Base-by-base conservation (phyloP, 2,888 invertebrate species). In the Trachelus tabidus region DNA sequence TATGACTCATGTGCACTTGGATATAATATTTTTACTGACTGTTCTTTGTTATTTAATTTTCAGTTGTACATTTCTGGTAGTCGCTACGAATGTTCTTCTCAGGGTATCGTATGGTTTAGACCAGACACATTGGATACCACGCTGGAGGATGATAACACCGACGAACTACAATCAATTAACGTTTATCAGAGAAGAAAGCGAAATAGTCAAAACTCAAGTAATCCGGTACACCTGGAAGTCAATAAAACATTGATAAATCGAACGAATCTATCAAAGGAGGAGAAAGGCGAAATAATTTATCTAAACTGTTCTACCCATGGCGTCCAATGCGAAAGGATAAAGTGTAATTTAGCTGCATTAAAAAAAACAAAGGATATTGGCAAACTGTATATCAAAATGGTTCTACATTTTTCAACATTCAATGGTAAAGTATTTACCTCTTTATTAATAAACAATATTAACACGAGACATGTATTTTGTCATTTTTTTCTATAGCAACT, bases 231-330 rank as follows among this genome's bases (percentile, higher is more conserved):
- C 9, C 23, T 9, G 23, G 9, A 23, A 56, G 56, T 9, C 23
- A 9, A 23, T 56, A 56, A 0, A 56, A 56, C 9, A 15, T 31
- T 33, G 33, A 23, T 12, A 3, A 71, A 71, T 34, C 33, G 30
- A 71, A 34, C 33, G 31, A 12, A 71, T 33, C 4, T 31, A 9
- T 31, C 31, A 9, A 33, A 33, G 1, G 33, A 33, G 71, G 71
- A 71, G 33, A 34, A 12, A 23, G 12, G 11, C 6, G 71, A 71
- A 71, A 77, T 71, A 69, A 75, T 83, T 75, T 79, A 85, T 78
- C 76, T 89, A 9, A 87, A 89, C 80, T 89, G 89, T 77, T 85
- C 88, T 1, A 80, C 78, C 1, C 30, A 74, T 0, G 77, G 80
- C 12, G 80, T 86, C 30, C 77, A 81, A 56, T 87, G 88, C 73